phyloP scores from a whole-genome alignment of 2,113 vertebrate genomes.

The Grammatotria lemairii region DNA sequence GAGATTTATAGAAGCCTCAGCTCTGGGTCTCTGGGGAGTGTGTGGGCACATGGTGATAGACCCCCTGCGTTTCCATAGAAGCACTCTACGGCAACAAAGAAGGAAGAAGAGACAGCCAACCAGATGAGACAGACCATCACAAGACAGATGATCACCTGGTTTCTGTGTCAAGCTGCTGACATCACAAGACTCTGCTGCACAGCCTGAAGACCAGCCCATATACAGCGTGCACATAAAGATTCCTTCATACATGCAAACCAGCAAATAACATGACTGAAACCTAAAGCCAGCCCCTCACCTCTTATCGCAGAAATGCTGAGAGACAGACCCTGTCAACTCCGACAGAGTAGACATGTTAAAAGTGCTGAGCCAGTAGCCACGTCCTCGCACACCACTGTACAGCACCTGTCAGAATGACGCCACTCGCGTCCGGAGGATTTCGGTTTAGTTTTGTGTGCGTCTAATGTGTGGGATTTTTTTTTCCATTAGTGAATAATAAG shows the following conservation, averaged over 20 bases:
- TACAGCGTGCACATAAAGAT: not conserved
- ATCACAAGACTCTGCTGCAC: not conserved
- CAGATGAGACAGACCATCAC: not conserved
- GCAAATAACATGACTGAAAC: not conserved
- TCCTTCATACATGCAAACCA: not conserved
- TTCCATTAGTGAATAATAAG: not conserved
- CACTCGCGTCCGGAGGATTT: not conserved
- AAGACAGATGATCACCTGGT: not conserved
- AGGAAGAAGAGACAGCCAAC: conserved; percentile 16
- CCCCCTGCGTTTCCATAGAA: conserved; percentile 65
- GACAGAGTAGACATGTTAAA: not conserved
- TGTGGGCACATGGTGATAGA: conserved; percentile 60
- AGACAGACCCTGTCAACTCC: not conserved
- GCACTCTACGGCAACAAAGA: conserved; percentile 27
- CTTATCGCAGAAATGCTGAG: not conserved
- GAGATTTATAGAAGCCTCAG: conserved; percentile 53
- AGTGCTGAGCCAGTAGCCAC: not conserved
- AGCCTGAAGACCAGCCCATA: not conserved
- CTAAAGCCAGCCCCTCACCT: not conserved
- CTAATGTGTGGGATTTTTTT: not conserved
- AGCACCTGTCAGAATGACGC: not conserved
- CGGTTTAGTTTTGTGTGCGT: not conserved
- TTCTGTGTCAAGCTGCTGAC: not conserved
- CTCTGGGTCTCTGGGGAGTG: conserved; percentile 47
- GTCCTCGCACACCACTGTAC: not conserved